phyloP scores from a whole-genome alignment of 1,140 invertebrate species.

The Habropoda laboriosa region DNA sequence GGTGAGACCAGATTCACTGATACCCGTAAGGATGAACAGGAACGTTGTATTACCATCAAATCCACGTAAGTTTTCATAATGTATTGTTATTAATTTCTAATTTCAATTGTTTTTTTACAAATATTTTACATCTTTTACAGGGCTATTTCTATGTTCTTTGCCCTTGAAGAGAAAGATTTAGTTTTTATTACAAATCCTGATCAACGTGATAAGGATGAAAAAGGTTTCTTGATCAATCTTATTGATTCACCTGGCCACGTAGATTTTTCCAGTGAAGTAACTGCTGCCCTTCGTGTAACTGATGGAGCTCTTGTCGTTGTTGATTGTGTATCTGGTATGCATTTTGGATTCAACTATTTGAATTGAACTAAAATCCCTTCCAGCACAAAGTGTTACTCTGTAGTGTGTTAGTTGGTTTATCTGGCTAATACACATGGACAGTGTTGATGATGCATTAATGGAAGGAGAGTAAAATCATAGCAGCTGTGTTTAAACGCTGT shows the following conservation, averaged over 20 bases:
- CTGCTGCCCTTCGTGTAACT: constrained; percentile 98
- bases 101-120: neutral
- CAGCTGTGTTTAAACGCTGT: constrained; percentile 82
- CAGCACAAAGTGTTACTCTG: constrained; percentile 82
- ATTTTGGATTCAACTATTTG: neutral
- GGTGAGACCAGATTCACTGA: constrained; percentile 99
- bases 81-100: neutral
- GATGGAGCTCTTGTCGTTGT: constrained; percentile 99
- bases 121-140: constrained; percentile 79
- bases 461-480: constrained; percentile 78
- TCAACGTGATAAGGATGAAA: constrained; percentile 93
- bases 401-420: constrained; percentile 72
- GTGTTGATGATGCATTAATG: constrained; percentile 81
- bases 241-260: constrained; percentile 99
- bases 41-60: constrained; percentile 99
- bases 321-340: constrained; percentile 98
- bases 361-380: constrained; percentile 68
- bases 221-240: constrained; percentile 99
- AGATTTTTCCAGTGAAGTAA: constrained; percentile 99
- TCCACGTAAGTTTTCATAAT: constrained; percentile 92
- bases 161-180: constrained; percentile 95
- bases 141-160: constrained; percentile 99
- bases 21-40: constrained; percentile 99
- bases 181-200: constrained; percentile 94
- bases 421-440: constrained; percentile 71